Percentiles rank a stretch among this genome's conserved stretches.
Conservation (phyloP, 2,888 invertebrate genomes). For the Orthosia gothica region DNA sequence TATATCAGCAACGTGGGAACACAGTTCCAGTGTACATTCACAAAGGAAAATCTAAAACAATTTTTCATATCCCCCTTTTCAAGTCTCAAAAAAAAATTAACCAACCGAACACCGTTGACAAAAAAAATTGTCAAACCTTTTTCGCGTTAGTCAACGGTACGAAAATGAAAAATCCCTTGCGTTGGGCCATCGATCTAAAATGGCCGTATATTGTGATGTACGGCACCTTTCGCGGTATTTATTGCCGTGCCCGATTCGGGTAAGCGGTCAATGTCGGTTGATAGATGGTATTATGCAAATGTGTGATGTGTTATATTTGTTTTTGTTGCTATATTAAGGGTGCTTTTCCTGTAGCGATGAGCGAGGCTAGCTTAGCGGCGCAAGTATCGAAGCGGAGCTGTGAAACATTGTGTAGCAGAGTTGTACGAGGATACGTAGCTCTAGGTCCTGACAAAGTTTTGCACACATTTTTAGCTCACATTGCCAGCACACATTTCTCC, state of each 20-base stretch:
- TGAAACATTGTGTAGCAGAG: no score
- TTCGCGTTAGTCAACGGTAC: slow-evolving; percentile 65
- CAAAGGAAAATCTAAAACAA: background rate
- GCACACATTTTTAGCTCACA: no score
- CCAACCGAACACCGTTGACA: slow-evolving; percentile 10
- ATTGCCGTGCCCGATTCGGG: slow-evolving; percentile 78
- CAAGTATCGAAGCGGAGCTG: no score
- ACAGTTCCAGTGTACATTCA: no score
- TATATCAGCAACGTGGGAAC: no score
- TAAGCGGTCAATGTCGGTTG: slow-evolving; percentile 77
- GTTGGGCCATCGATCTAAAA: slow-evolving; percentile 78
- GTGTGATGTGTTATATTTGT: slow-evolving; percentile 62
- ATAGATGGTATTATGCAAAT: slow-evolving; percentile 82
- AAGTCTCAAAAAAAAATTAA: slow-evolving; percentile 10
- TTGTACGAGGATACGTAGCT: no score
- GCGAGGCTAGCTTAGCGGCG: no score
- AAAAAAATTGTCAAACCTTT: slow-evolving; percentile 69
- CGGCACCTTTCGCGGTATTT: slow-evolving; percentile 75
- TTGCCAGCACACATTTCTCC: no score
- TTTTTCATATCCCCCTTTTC: background rate
- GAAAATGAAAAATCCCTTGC: slow-evolving; percentile 78
- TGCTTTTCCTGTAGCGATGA: no score
- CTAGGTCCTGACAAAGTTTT: no score
- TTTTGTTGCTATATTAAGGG: slow-evolving; percentile 56
- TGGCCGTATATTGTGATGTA: slow-evolving; percentile 72